Conservation (phyloP, 2,113 vertebrate genomes). For the Bucco capensis region DNA sequence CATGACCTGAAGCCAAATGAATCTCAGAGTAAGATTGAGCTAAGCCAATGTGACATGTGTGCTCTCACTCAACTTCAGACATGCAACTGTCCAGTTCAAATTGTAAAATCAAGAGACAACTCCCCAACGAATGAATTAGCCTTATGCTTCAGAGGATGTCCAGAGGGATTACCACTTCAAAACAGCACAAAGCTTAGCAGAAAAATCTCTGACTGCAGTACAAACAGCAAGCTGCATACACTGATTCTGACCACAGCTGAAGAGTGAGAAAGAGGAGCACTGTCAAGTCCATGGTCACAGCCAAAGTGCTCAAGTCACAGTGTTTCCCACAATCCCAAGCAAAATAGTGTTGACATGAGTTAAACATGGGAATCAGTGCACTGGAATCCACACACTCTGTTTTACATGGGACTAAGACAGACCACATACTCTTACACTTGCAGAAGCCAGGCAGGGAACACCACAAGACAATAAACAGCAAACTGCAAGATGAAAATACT, state of each 20-base stretch:
- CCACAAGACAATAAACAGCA: background rate
- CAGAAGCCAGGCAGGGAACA: background rate
- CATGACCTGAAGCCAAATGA: background rate
- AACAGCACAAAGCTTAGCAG: background rate
- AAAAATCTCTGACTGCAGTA: background rate
- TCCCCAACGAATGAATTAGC: background rate
- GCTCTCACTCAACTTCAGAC: background rate
- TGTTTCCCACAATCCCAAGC: background rate
- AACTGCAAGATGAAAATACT: background rate
- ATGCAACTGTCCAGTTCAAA: background rate
- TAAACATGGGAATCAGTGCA: fast-evolving
- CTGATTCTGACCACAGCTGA: background rate
- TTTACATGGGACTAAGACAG: background rate
- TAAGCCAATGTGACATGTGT: background rate
- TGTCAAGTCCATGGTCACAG: background rate
- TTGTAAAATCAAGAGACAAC: background rate
- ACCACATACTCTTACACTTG: background rate
- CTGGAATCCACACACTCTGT: background rate
- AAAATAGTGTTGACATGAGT: background rate
- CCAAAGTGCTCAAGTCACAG: background rate
- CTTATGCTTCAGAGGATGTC: background rate
- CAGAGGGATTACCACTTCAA: background rate
- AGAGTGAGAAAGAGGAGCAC: background rate
- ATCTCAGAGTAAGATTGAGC: background rate
- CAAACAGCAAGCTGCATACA: background rate